Percentiles rank a stretch among this genome's conserved stretches.
Evolutionary conservation across 2,797 vertebrate genomes (phyloP).

Genomic region (Gambusia yucatana): DNA sequence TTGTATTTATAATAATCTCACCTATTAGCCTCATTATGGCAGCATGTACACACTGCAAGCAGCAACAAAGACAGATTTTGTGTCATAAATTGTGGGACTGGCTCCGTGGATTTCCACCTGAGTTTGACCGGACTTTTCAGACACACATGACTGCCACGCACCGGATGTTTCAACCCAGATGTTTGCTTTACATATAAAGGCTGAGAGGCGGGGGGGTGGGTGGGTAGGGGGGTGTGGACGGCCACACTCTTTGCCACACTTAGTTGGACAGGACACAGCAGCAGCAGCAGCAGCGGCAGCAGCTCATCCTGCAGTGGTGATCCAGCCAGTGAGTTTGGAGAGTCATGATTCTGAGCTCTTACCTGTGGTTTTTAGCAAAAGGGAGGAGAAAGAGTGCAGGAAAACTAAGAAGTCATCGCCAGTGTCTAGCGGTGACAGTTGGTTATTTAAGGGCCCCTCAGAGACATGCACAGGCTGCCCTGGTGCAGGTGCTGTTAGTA

Average conservation of each 20-base stretch:
- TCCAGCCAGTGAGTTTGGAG: slow-evolving; percentile 62
- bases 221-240: neutral
- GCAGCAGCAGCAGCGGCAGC: slow-evolving; percentile 73
- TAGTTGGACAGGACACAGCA: slow-evolving; percentile 66
- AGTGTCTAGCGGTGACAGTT: slow-evolving; percentile 81
- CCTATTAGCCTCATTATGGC: slow-evolving; percentile 43
- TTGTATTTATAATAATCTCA: slow-evolving; percentile 35
- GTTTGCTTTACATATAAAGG: slow-evolving; percentile 50
- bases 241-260: slow-evolving; percentile 19
- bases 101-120: slow-evolving; percentile 30
- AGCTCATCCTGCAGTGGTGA: slow-evolving; percentile 74
- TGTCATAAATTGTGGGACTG: slow-evolving; percentile 28
- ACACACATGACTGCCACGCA: slow-evolving; percentile 15
- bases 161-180: slow-evolving; percentile 49
- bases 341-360: slow-evolving; percentile 77
- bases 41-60: slow-evolving; percentile 25
- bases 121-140: slow-evolving; percentile 56
- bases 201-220: neutral
- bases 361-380: slow-evolving; percentile 50
- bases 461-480: slow-evolving; percentile 71
- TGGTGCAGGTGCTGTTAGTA: slow-evolving; percentile 78
- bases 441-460: slow-evolving; percentile 77
- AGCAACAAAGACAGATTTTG: slow-evolving; percentile 16
- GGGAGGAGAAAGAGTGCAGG: slow-evolving; percentile 51
- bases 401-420: slow-evolving; percentile 71